Conservation (phyloP, 2,888 invertebrate species). For the Piscicola geometra region DNA sequence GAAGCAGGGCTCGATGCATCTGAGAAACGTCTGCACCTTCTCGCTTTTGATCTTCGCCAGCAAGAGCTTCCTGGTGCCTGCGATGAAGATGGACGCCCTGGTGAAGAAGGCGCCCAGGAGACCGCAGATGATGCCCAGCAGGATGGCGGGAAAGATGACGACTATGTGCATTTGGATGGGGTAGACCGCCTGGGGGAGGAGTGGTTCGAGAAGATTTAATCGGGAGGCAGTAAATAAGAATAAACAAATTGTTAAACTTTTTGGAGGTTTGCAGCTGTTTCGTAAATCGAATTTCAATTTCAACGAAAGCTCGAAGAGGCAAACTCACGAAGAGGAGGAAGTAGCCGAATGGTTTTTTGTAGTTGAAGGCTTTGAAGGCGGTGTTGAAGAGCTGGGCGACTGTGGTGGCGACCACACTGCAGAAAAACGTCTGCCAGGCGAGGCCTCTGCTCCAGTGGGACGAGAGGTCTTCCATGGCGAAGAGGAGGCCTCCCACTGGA, state of each 20-base stretch:
- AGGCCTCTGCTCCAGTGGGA: constrained; percentile 51
- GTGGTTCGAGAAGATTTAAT: too few species aligned
- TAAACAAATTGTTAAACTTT: too few species aligned
- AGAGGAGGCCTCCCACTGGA: constrained; percentile 52
- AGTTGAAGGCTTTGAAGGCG: constrained; percentile 44
- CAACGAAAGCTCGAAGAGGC: not conserved
- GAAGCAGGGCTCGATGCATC: constrained; percentile 39
- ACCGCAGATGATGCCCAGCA: constrained; percentile 50
- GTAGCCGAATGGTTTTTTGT: constrained; percentile 43
- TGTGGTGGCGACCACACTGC: constrained; percentile 47
- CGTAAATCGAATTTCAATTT: not conserved
- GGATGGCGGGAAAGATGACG: constrained; percentile 47
- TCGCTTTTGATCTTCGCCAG: constrained; percentile 35
- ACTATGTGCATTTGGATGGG: constrained; percentile 47
- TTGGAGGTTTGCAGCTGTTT: not conserved
- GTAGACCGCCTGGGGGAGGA: constrained; percentile 36
- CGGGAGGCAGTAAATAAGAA: too few species aligned
- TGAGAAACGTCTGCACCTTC: constrained; percentile 27
- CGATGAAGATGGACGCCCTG: constrained; percentile 36
- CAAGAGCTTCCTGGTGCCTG: constrained; percentile 22
- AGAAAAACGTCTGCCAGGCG: constrained; percentile 53
- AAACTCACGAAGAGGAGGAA: constrained; percentile 41
- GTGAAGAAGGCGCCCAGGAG: constrained; percentile 47
- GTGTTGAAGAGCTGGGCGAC: constrained; percentile 44
- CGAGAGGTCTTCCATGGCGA: constrained; percentile 54